Conservation (phyloP, 2,888 invertebrate species). For the Tetragonula carbonaria region DNA sequence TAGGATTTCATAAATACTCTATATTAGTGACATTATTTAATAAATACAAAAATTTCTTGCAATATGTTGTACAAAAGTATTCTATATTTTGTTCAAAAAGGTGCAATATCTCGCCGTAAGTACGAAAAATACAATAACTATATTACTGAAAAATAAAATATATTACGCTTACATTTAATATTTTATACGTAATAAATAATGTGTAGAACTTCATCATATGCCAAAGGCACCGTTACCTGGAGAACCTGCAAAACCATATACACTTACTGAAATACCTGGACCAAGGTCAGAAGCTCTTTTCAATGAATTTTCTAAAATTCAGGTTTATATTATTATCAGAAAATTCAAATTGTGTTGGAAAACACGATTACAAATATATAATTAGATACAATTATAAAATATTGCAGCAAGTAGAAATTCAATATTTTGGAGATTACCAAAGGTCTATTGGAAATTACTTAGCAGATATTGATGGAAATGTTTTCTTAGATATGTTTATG, state of each 20-base stretch:
- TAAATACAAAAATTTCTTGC: constrained; percentile 23
- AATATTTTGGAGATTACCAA: constrained; percentile 57
- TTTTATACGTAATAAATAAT: not conserved
- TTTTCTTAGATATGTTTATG: constrained; percentile 56
- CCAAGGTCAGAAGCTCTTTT: constrained; percentile 68
- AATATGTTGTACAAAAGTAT: constrained; percentile 53
- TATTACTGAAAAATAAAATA: not conserved
- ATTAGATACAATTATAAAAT: constrained; percentile 9
- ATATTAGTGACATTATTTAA: constrained; percentile 21
- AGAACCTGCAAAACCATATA: constrained; percentile 68
- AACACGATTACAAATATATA: not conserved
- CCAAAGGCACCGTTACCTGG: constrained; percentile 57
- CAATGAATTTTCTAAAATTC: constrained; percentile 71
- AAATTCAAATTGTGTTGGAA: not conserved
- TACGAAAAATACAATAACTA: constrained; percentile 39
- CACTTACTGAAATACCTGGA: constrained; percentile 72
- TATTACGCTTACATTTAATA: not conserved
- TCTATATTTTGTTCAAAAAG: constrained; percentile 26
- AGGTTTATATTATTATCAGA: constrained; percentile 58
- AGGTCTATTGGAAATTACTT: constrained; percentile 58
- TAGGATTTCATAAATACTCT: constrained; percentile 24
- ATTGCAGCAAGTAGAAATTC: constrained; percentile 52
- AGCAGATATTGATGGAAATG: constrained; percentile 56
- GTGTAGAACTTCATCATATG: constrained; percentile 44
- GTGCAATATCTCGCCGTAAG: constrained; percentile 41